Evolutionary conservation across 2,797 vertebrate species (phyloP).

Genomic region (Australoheros facetus): DNA sequence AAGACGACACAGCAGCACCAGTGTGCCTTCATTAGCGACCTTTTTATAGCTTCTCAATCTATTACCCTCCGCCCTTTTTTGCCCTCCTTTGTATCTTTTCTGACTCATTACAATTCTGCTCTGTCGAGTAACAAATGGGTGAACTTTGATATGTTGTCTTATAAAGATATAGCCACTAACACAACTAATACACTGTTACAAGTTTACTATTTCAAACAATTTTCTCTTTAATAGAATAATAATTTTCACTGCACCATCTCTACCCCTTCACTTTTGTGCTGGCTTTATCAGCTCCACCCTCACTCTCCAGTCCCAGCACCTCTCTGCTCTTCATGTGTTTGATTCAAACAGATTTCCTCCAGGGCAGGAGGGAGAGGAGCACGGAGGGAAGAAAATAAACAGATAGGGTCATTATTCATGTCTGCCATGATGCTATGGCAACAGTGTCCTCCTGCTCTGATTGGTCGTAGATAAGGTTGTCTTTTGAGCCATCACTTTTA

Average conservation of each 20-base stretch:
- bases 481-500: constrained; percentile 60
- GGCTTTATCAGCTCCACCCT: constrained; percentile 29
- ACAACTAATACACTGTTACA: neutral
- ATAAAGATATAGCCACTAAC: neutral
- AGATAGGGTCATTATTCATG: constrained; percentile 76
- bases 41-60: constrained; percentile 72
- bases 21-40: constrained; percentile 64
- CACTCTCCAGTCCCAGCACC: constrained; percentile 22
- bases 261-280: neutral
- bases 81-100: constrained; percentile 14
- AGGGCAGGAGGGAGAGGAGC: constrained; percentile 45
- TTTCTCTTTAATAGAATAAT: neutral
- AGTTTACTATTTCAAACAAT: neutral
- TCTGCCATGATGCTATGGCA: constrained; percentile 78
- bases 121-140: neutral
- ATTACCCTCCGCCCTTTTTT: constrained; percentile 58
- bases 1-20: constrained; percentile 47
- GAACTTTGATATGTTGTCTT: constrained; percentile 10
- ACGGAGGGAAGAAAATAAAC: constrained; percentile 69
- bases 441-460: constrained; percentile 73
- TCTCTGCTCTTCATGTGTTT: constrained; percentile 63
- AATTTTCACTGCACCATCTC: constrained; percentile 6
- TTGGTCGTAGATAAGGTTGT: constrained; percentile 74
- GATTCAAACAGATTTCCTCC: constrained; percentile 65
- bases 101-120: constrained; percentile 16